Evolutionary conservation across 2,113 vertebrate species (phyloP).

Genomic region (Jacana jacana): DNA sequence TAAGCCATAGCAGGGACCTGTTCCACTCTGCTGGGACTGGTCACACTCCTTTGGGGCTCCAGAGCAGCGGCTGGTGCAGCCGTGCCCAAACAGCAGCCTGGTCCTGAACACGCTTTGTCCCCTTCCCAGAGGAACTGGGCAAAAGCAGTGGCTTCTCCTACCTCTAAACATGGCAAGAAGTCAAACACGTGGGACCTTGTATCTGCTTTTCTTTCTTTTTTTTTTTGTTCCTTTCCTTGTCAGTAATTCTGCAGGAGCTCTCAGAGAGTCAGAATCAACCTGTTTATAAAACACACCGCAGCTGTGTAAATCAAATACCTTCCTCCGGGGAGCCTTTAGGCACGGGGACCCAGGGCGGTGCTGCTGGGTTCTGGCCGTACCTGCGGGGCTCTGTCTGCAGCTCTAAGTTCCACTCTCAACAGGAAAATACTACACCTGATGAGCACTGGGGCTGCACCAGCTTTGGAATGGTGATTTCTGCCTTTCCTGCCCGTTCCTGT

Average conservation of each 20-base stretch:
- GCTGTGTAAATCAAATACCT: constrained; percentile 3
- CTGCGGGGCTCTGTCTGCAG: background rate
- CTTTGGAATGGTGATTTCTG: background rate
- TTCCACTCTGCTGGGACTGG: background rate
- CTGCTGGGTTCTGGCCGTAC: background rate
- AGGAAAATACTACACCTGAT: background rate
- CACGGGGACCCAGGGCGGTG: background rate
- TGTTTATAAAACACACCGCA: background rate
- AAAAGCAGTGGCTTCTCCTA: background rate
- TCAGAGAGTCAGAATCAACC: background rate
- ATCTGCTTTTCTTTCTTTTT: background rate
- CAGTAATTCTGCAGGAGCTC: background rate
- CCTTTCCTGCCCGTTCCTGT: background rate
- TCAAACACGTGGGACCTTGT: background rate
- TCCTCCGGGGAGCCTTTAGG: background rate
- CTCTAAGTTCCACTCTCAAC: background rate
- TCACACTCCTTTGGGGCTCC: background rate
- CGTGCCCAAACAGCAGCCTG: background rate
- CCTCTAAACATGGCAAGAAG: background rate
- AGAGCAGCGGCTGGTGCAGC: background rate
- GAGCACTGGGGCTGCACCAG: background rate
- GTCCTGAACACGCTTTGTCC: background rate
- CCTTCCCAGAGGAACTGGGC: background rate
- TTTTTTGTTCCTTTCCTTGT: background rate
- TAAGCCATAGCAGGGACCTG: background rate